Conservation (phyloP, 2,797 vertebrate species). For the Toxotes lorentzi region DNA sequence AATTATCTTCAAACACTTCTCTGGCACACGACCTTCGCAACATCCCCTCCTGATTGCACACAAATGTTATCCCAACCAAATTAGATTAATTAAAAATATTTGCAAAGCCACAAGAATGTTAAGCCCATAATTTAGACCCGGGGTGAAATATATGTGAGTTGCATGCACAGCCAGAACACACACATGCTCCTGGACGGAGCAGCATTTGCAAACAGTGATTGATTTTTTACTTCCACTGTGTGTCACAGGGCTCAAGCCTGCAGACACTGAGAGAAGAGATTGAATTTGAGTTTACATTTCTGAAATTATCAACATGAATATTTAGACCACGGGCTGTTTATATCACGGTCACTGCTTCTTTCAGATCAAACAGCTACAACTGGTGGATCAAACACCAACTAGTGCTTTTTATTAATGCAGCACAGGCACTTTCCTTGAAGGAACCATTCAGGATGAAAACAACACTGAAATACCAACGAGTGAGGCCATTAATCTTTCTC, state of each 20-base stretch:
- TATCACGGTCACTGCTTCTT: constrained; percentile 60
- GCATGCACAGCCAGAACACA: constrained; percentile 71
- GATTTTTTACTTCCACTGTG: constrained; percentile 50
- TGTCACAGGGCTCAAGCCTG: constrained; percentile 51
- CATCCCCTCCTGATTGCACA: constrained; percentile 87
- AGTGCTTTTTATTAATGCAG: constrained; percentile 66
- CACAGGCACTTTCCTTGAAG: constrained; percentile 61
- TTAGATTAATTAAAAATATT: constrained; percentile 89
- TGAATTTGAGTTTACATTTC: constrained; percentile 64
- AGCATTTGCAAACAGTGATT: constrained; percentile 60
- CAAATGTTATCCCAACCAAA: constrained; percentile 88
- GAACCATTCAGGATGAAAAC: constrained; percentile 67
- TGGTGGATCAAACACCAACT: constrained; percentile 61
- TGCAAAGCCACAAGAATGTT: constrained; percentile 87
- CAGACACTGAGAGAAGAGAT: constrained; percentile 53
- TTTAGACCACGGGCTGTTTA: constrained; percentile 71
- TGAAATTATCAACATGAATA: constrained; percentile 69
- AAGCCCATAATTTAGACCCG: constrained; percentile 80
- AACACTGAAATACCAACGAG: constrained; percentile 42
- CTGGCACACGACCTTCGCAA: constrained; percentile 86
- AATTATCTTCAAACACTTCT: constrained; percentile 88
- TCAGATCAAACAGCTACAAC: constrained; percentile 72
- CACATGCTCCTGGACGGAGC: constrained; percentile 60
- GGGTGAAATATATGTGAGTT: constrained; percentile 78
- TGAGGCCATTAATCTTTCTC: constrained; percentile 60